A percentile compares a stretch with the other conserved stretches of the same genome.
Evolutionary conservation across 1,140 invertebrate genomes (phyloP).

Genomic region (Bicyclus anynana): DNA sequence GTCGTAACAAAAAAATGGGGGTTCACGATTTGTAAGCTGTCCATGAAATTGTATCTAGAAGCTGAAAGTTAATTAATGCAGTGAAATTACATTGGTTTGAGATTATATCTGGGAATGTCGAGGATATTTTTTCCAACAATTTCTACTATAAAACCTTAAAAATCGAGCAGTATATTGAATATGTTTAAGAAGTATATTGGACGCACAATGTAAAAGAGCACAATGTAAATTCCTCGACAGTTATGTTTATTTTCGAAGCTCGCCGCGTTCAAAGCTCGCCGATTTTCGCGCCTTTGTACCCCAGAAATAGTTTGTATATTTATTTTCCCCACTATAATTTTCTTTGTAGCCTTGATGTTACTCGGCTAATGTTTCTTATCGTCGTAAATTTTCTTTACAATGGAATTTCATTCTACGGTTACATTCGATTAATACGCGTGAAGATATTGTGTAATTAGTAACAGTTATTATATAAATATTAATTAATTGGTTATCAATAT

Average conservation of each 20-base stretch:
- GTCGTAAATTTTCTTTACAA: slow-evolving; percentile 4
- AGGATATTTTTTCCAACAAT: too few species aligned
- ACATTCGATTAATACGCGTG: not conserved
- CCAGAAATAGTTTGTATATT: slow-evolving; percentile 20
- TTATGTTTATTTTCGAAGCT: not conserved
- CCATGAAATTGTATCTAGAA: too few species aligned
- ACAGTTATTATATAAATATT: not conserved
- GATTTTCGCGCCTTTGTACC: slow-evolving; percentile 20
- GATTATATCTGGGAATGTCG: too few species aligned
- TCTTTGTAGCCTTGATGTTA: slow-evolving; percentile 3
- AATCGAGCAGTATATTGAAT: too few species aligned
- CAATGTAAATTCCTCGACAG: not conserved
- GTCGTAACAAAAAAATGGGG: too few species aligned
- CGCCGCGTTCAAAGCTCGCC: slow-evolving; percentile 15
- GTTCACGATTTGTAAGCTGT: too few species aligned
- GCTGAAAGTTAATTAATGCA: too few species aligned
- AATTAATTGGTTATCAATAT: not conserved
- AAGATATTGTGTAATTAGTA: not conserved
- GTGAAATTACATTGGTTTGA: too few species aligned
- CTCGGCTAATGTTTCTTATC: not conserved
- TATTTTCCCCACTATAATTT: slow-evolving; percentile 9
- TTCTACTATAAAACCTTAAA: too few species aligned
- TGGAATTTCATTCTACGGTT: slow-evolving; percentile 1
- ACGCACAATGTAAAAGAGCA: too few species aligned
- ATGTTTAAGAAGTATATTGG: too few species aligned